Percentiles rank a stretch among this genome's conserved stretches.
Evolutionary conservation across 2,888 invertebrate species (phyloP).

Genomic region (Cerastis rubricosa): DNA sequence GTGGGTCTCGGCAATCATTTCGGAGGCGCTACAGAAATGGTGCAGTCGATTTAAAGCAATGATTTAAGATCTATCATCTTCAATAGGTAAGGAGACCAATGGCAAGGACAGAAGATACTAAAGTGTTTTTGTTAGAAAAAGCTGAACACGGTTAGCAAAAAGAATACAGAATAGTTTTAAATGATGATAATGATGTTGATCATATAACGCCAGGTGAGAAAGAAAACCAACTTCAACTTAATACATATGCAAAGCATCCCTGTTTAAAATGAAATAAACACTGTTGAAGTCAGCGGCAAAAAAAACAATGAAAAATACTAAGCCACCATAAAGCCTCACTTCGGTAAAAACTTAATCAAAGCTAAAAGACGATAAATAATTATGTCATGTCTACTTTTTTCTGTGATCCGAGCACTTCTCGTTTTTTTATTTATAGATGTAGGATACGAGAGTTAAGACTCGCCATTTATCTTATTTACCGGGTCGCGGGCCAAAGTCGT

Average conservation of each 20-base stretch:
- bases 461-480: slow-evolving; percentile 52
- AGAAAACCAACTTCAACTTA: background rate
- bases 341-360: background rate
- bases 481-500: slow-evolving; percentile 48
- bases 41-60: background rate
- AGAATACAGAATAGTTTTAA: background rate
- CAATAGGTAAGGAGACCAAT: background rate
- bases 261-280: background rate
- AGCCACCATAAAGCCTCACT: background rate
- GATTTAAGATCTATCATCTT: background rate
- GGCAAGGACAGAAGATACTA: background rate
- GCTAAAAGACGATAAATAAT: background rate
- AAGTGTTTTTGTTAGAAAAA: background rate
- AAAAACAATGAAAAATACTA: background rate
- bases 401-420: background rate
- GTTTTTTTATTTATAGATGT: slow-evolving; percentile 41
- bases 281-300: too few relatives aligned
- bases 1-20: too few relatives aligned
- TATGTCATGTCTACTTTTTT: slow-evolving; percentile 6
- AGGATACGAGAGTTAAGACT: slow-evolving; percentile 43
- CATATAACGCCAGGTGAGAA: background rate
- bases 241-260: background rate
- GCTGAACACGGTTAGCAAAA: too few relatives aligned
- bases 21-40: too few relatives aligned
- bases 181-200: background rate